Evolutionary conservation across 2,797 vertebrate genomes (phyloP).

Genomic region (Picus viridis): DNA sequence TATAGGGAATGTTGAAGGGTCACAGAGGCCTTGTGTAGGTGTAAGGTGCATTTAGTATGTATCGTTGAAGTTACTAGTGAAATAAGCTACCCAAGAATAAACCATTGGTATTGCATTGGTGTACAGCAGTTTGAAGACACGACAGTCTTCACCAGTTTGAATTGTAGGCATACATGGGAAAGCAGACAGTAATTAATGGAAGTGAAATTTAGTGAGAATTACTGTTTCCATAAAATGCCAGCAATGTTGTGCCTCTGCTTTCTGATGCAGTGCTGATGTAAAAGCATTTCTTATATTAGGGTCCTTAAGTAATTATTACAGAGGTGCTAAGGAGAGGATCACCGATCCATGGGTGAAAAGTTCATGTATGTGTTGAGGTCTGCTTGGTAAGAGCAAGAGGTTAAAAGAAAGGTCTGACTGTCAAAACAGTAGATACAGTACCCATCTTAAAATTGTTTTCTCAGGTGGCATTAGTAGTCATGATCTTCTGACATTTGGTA

Average conservation of each 20-base stretch:
- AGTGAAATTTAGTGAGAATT: background rate
- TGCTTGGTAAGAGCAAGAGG: background rate
- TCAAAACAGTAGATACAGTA: background rate
- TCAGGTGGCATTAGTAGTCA: background rate
- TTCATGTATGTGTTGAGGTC: accelerated
- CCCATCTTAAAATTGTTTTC: background rate
- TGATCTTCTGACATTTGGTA: background rate
- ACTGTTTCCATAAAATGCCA: background rate
- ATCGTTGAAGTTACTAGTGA: background rate
- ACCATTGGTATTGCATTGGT: accelerated
- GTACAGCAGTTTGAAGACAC: background rate
- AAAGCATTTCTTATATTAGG: background rate
- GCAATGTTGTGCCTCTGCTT: background rate
- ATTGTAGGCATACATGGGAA: background rate
- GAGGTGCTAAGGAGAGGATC: background rate
- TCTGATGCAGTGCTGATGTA: background rate
- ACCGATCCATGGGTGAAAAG: background rate
- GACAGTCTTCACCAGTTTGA: background rate
- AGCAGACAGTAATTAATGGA: background rate
- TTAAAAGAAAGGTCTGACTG: background rate
- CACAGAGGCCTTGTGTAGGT: background rate
- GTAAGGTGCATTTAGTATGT: background rate
- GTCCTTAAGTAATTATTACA: background rate
- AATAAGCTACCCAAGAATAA: background rate
- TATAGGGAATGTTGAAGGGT: background rate